These are phyloP conservation scores for Cryptus viduatorius DNA, from an alignment of 2,888 invertebrate species.

Conservation along the genomic window DNA sequence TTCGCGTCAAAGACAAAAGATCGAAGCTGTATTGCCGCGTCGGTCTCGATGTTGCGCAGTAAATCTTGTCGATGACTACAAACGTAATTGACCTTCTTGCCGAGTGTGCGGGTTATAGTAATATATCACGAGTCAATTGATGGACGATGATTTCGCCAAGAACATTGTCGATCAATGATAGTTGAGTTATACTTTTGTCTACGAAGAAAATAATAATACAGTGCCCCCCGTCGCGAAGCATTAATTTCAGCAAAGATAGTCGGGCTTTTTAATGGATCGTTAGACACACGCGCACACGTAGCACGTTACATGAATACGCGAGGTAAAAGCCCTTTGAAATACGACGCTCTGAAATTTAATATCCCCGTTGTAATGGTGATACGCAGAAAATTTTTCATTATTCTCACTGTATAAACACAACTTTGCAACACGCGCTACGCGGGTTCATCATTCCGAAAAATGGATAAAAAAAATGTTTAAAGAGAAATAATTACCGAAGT, in stretches of 20 bases:
- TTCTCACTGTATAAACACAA: background rate
- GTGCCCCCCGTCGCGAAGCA: slow-evolving; percentile 11
- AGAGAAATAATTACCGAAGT: slow-evolving; percentile 1
- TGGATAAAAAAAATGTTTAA: background rate
- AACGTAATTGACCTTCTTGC: slow-evolving; percentile 53
- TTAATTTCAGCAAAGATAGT: slow-evolving; percentile 25
- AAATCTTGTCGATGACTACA: slow-evolving; percentile 18
- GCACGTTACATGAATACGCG: slow-evolving; percentile 9
- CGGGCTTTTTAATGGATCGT: slow-evolving; percentile 46
- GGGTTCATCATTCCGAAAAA: background rate
- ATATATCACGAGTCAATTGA: slow-evolving; percentile 53
- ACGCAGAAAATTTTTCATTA: slow-evolving; percentile 31
- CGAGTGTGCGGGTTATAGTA: background rate
- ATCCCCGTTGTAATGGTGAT: slow-evolving; percentile 56
- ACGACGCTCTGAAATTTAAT: slow-evolving; percentile 57
- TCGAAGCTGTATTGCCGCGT: background rate
- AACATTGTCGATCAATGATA: slow-evolving; percentile 31
- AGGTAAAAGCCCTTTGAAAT: slow-evolving; percentile 45
- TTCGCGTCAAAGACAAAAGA: background rate
- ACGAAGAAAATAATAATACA: background rate
- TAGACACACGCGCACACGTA: slow-evolving; percentile 25
- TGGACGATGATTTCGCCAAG: slow-evolving; percentile 52
- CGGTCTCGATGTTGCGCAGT: slow-evolving; percentile 32
- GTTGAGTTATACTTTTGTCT: background rate
- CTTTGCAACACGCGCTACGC: background rate